phyloP scores from a whole-genome alignment of 2,888 invertebrate species.

The Drosophila kambysellisi region DNA sequence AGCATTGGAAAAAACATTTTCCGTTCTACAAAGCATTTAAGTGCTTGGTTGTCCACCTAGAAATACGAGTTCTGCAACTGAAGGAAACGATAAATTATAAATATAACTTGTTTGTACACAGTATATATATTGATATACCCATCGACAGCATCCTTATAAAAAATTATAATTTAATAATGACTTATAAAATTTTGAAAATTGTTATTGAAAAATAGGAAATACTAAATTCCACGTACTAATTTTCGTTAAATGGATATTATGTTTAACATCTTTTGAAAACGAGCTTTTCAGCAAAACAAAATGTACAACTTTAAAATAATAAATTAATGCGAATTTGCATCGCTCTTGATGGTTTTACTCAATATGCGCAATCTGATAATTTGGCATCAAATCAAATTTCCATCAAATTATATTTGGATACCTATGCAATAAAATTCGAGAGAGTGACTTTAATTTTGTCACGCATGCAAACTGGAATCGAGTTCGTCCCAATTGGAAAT shows the following conservation, averaged over 20 bases:
- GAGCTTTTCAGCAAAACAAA: background rate
- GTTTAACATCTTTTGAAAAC: background rate
- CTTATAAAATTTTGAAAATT: background rate
- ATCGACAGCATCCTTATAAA: too few relatives aligned
- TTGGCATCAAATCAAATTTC: background rate
- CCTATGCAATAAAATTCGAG: conserved; percentile 4
- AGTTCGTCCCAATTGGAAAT: background rate
- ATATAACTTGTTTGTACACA: background rate
- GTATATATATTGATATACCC: too few relatives aligned
- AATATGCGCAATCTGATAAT: background rate
- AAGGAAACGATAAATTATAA: background rate
- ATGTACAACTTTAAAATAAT: too few relatives aligned
- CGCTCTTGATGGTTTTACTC: background rate
- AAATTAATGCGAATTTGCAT: background rate
- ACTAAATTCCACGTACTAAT: background rate
- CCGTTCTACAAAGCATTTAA: background rate
- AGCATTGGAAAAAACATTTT: background rate
- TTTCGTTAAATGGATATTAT: background rate
- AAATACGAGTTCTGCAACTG: background rate
- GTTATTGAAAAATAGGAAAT: background rate
- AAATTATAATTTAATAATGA: background rate
- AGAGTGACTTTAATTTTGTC: conserved; percentile 6
- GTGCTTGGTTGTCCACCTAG: background rate
- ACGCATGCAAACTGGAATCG: conserved; percentile 1
- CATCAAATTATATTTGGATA: background rate